phyloP scores from a whole-genome alignment of 2,888 invertebrate species.

The Copidosoma aretas region DNA sequence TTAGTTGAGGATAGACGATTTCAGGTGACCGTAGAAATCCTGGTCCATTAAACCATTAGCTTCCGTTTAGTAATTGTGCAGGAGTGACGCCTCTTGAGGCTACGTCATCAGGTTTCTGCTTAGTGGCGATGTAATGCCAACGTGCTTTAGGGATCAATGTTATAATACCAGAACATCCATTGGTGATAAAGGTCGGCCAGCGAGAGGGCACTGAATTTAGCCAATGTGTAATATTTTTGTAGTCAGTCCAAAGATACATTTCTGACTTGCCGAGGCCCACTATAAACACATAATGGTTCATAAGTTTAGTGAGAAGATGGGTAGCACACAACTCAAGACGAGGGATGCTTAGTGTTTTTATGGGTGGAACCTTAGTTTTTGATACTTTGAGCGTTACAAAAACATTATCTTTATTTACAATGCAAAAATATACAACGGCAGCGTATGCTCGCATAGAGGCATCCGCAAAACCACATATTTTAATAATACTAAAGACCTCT shows the following conservation, averaged over 20 bases:
- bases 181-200: not conserved
- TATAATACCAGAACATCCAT: not conserved
- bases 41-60: too few relatives aligned
- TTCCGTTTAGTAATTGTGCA: not conserved
- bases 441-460: not conserved
- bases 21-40: too few relatives aligned
- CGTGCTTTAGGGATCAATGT: not conserved
- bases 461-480: not conserved
- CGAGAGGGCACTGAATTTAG: not conserved
- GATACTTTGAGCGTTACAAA: not conserved
- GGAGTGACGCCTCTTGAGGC: not conserved
- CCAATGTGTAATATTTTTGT: not conserved
- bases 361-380: not conserved
- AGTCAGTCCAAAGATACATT: not conserved
- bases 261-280: not conserved
- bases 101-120: not conserved
- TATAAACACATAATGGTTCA: too few relatives aligned
- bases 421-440: not conserved
- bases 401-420: not conserved
- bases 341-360: constrained; percentile 1
- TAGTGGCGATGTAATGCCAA: not conserved
- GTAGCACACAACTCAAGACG: not conserved
- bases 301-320: too few relatives aligned
- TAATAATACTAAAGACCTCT: not conserved
- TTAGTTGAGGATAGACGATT: too few relatives aligned